Conservation (phyloP, 2,797 vertebrate species). For the Chiroxiphia lanceolata region DNA sequence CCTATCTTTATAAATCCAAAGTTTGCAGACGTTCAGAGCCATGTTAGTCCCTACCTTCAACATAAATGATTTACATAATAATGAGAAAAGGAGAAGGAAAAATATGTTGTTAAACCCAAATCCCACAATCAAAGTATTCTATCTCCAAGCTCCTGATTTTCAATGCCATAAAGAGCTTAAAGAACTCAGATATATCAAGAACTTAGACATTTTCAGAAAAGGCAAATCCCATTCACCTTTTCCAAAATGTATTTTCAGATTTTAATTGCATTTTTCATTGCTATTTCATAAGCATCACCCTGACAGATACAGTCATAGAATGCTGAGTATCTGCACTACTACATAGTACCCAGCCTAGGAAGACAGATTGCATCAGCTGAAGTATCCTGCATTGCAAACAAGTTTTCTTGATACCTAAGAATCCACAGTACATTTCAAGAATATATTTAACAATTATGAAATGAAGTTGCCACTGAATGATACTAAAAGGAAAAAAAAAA, state of each 20-base stretch:
- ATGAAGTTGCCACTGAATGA: not conserved
- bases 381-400: not conserved
- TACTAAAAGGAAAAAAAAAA: not conserved
- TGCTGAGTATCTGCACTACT: not conserved
- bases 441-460: not conserved
- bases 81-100: not conserved
- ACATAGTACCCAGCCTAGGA: not conserved
- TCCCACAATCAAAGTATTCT: not conserved
- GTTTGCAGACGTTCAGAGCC: not conserved
- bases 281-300: not conserved
- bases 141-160: not conserved
- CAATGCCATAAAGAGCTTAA: not conserved
- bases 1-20: not conserved
- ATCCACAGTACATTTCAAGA: not conserved
- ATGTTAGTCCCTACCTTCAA: not conserved
- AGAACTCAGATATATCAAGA: not conserved
- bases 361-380: not conserved
- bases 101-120: not conserved
- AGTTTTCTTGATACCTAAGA: not conserved
- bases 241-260: not conserved
- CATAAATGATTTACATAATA: not conserved
- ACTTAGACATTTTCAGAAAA: not conserved
- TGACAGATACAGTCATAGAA: not conserved
- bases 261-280: not conserved
- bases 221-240: not conserved